Evolutionary conservation across 2,888 invertebrate species (phyloP).

Genomic region (Dynastes hyllus): DNA sequence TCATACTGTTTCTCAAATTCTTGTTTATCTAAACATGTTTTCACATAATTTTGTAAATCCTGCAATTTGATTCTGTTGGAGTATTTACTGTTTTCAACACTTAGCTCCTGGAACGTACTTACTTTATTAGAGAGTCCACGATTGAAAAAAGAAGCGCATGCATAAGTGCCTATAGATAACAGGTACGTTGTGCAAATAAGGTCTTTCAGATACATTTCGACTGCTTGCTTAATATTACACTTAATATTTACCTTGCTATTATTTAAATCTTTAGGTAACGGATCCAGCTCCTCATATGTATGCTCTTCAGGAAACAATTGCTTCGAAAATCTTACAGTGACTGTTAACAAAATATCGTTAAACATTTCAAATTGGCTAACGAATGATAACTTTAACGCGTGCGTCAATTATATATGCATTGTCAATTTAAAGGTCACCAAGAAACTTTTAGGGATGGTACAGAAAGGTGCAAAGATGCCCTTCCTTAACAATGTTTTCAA

Average conservation of each 20-base stretch:
- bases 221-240: neutral
- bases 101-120: neutral
- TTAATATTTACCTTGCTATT: neutral
- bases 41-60: conserved; percentile 28
- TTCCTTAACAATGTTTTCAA: too few relatives aligned
- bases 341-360: neutral
- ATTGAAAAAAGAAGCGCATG: neutral
- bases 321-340: neutral
- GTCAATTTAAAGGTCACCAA: too few relatives aligned
- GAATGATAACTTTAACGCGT: neutral
- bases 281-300: conserved; percentile 2
- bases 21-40: conserved; percentile 20
- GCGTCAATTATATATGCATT: neutral
- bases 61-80: neutral
- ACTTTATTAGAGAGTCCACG: neutral
- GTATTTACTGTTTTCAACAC: neutral
- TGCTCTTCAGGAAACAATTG: neutral
- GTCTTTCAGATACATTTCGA: neutral
- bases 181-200: too few relatives aligned
- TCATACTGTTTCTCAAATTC: conserved; percentile 42
- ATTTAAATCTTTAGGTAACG: neutral
- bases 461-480: too few relatives aligned
- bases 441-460: too few relatives aligned
- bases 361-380: neutral
- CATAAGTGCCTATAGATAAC: neutral